Conservation (phyloP, 1,140 invertebrate species). For the Matsumurasca onukii region DNA sequence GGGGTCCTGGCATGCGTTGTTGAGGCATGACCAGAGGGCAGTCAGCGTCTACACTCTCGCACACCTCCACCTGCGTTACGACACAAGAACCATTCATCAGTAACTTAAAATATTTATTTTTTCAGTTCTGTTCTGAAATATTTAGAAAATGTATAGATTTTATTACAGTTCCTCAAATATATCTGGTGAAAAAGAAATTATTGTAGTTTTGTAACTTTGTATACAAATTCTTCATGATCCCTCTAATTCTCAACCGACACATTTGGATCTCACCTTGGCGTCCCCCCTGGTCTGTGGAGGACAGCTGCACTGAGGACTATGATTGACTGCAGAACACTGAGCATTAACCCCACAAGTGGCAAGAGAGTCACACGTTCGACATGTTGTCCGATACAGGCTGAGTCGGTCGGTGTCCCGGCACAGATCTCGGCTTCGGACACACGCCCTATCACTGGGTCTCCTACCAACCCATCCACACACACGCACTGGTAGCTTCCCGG, state of each 20-base stretch:
- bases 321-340: constrained; percentile 64
- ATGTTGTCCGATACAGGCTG: constrained; percentile 75
- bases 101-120: no score
- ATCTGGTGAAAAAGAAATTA: no score
- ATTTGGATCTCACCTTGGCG: constrained; percentile 52
- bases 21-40: constrained; percentile 68
- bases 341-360: constrained; percentile 72
- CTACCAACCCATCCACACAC: constrained; percentile 76
- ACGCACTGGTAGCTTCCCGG: constrained; percentile 72
- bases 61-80: constrained; percentile 58
- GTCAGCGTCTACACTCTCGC: constrained; percentile 77
- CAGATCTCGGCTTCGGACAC: constrained; percentile 80
- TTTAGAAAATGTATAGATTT: no score
- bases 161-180: no score
- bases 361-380: constrained; percentile 68
- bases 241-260: background rate
- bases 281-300: constrained; percentile 73
- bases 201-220: no score
- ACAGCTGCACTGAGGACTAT: constrained; percentile 73
- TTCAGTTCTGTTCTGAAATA: no score
- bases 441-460: constrained; percentile 67
- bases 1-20: constrained; percentile 77
- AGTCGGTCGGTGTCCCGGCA: constrained; percentile 73
- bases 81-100: constrained; percentile 34
- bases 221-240: no score